Conservation (phyloP, 2,797 vertebrate genomes). For the Syngnathus acus region DNA sequence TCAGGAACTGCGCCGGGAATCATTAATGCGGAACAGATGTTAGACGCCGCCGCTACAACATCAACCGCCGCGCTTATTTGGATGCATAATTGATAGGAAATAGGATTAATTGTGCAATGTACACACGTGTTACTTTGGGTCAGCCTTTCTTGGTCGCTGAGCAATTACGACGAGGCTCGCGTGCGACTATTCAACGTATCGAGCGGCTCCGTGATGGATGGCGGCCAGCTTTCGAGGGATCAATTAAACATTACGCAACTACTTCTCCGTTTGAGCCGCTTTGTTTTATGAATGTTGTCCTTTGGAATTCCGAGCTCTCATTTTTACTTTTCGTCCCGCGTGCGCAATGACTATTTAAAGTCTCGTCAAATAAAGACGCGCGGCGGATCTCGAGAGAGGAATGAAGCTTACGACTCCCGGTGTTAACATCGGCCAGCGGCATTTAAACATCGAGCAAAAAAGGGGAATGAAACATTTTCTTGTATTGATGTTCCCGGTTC, state of each 20-base stretch:
- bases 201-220: slow-evolving; percentile 68
- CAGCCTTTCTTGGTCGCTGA: slow-evolving; percentile 33
- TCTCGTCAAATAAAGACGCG: not conserved
- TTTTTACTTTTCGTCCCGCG: not conserved
- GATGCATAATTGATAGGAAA: slow-evolving; percentile 45
- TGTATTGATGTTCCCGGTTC: too few relatives aligned
- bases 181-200: slow-evolving; percentile 62
- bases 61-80: slow-evolving; percentile 40
- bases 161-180: slow-evolving; percentile 59
- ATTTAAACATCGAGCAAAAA: too few relatives aligned
- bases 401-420: not conserved
- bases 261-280: slow-evolving; percentile 69
- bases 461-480: too few relatives aligned
- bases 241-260: slow-evolving; percentile 72
- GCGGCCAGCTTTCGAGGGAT: slow-evolving; percentile 58
- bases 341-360: not conserved
- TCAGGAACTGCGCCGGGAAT: slow-evolving; percentile 40
- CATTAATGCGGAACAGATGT: slow-evolving; percentile 66
- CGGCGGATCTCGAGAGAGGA: not conserved
- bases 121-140: slow-evolving; percentile 9
- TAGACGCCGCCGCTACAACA: slow-evolving; percentile 26
- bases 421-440: too few relatives aligned
- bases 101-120: slow-evolving; percentile 18
- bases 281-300: slow-evolving; percentile 31
- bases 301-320: slow-evolving; percentile 6